These are phyloP conservation scores for Bubo bubo DNA, from an alignment of 2,113 vertebrate species.

Conservation along the genomic window DNA sequence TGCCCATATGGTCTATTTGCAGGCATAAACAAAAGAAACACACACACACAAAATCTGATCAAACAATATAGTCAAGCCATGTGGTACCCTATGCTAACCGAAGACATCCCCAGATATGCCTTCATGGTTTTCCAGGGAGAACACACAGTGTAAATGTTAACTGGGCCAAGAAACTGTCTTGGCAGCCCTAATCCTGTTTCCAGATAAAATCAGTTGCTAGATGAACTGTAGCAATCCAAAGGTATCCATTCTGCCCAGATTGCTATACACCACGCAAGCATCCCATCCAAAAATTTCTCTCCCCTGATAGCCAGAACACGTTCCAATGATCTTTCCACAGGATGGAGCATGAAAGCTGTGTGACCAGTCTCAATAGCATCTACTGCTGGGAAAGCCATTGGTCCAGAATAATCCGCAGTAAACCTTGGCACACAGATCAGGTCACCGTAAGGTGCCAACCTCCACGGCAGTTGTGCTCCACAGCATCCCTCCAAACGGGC, in stretches of 20 bases:
- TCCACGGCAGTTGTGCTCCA: neutral
- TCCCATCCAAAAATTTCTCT: neutral
- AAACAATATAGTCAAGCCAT: neutral
- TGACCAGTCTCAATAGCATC: slow-evolving; percentile 46
- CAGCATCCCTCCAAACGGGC: neutral
- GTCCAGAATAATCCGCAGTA: slow-evolving; percentile 30
- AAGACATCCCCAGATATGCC: neutral
- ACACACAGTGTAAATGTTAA: neutral
- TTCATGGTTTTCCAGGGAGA: neutral
- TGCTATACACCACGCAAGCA: neutral
- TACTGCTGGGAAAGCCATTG: neutral
- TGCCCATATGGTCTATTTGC: neutral
- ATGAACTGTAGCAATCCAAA: neutral
- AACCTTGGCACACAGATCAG: neutral
- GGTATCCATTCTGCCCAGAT: slow-evolving; percentile 18
- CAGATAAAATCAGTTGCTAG: slow-evolving; percentile 14
- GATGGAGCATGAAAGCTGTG: neutral
- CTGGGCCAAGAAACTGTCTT: slow-evolving; percentile 34
- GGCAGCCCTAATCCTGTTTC: neutral
- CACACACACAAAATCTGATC: neutral
- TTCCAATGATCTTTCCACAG: slow-evolving; percentile 21
- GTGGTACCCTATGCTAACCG: neutral
- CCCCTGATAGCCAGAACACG: neutral
- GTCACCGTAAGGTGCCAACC: neutral
- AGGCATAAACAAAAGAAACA: neutral